These are phyloP conservation scores for Aratinga solstitialis DNA, from an alignment of 2,797 vertebrate genomes.

Conservation along the genomic window DNA sequence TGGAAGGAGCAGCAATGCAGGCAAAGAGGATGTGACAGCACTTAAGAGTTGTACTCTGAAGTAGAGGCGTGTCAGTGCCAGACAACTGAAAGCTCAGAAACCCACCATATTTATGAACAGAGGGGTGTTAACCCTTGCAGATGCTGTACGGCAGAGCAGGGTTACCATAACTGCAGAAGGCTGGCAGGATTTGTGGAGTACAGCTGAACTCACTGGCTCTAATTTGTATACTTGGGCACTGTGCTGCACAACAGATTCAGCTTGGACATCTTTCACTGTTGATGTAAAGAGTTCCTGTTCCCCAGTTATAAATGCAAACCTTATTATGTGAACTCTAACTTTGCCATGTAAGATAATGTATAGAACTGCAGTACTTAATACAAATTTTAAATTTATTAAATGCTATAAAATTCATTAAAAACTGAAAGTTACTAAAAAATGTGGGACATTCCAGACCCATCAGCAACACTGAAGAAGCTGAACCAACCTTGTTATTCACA, in stretches of 20 bases:
- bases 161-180: accelerated
- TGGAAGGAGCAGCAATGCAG: background rate
- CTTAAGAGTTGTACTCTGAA: background rate
- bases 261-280: background rate
- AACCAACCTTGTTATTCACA: background rate
- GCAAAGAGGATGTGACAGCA: background rate
- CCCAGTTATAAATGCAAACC: background rate
- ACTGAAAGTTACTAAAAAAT: background rate
- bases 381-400: background rate
- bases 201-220: background rate
- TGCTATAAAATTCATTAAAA: background rate
- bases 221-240: background rate
- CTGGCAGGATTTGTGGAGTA: background rate
- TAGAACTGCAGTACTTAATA: background rate
- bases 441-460: background rate
- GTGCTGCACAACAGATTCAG: background rate
- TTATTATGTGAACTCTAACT: background rate
- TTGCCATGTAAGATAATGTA: background rate
- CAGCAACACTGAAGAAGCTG: background rate
- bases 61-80: background rate
- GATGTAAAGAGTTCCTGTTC: background rate
- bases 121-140: too few relatives aligned
- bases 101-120: accelerated
- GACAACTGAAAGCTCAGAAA: background rate
- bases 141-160: background rate